Percentiles rank a stretch among this genome's conserved stretches.
phyloP scores from a whole-genome alignment of 2,113 vertebrate species.

The Donacobius atricapilla region DNA sequence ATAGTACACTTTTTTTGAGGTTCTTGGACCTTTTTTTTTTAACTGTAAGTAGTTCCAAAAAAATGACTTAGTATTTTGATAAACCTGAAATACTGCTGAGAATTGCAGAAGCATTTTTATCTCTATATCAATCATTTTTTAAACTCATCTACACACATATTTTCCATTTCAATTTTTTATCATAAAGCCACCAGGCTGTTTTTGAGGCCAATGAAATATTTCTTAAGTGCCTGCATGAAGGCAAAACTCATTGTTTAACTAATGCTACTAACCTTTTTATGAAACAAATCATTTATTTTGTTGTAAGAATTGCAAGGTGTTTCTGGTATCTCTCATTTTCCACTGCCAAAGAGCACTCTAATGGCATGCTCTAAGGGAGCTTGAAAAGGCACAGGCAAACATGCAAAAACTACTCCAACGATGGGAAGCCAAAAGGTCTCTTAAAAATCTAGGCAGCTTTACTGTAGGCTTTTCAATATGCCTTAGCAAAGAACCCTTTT shows the following conservation, averaged over 20 bases:
- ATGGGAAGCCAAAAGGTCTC: neutral
- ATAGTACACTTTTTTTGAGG: neutral
- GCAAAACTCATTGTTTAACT: neutral
- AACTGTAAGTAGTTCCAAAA: neutral
- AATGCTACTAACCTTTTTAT: neutral
- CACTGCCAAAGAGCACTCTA: neutral
- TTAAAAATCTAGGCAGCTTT: neutral
- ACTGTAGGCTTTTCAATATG: neutral
- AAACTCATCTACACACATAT: neutral
- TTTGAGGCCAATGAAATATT: neutral
- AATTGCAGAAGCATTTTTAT: neutral
- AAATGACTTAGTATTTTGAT: neutral
- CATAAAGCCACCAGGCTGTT: neutral
- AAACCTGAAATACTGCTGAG: neutral
- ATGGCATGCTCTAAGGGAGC: neutral
- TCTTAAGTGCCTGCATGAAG: neutral
- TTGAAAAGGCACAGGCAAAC: neutral
- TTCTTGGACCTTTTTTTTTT: neutral
- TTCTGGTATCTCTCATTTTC: neutral
- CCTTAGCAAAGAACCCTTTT: neutral
- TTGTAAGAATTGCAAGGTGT: neutral
- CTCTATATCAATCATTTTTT: neutral
- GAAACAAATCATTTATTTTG: neutral
- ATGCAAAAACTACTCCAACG: neutral
- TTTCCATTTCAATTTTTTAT: neutral